Conservation (phyloP, 1,140 invertebrate species). For the Cherax destructor region DNA sequence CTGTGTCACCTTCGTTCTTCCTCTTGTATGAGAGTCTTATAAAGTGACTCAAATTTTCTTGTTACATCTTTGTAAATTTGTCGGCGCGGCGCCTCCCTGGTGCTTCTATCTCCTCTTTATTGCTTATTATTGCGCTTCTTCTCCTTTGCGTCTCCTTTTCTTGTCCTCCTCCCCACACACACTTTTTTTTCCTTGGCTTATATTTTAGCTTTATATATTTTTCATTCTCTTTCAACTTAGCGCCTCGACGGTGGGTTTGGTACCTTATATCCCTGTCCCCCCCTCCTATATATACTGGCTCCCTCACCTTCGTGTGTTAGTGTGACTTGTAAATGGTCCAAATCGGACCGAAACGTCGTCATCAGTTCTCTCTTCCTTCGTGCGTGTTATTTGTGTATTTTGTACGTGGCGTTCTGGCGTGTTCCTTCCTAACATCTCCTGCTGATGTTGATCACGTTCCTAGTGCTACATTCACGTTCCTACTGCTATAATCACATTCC, state of each 20-base stretch:
- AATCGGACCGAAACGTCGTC: too few species aligned
- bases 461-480: too few species aligned
- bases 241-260: background rate
- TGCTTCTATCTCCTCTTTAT: constrained; percentile 8
- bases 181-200: background rate
- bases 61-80: background rate
- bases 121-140: background rate
- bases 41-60: background rate
- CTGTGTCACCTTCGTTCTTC: background rate
- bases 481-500: too few species aligned
- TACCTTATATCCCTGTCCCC: too few species aligned
- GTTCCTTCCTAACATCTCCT: too few species aligned
- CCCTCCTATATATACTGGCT: too few species aligned
- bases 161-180: background rate
- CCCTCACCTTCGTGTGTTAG: too few species aligned
- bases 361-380: too few species aligned
- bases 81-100: background rate
- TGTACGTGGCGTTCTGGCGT: too few species aligned
- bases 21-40: background rate
- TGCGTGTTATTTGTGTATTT: too few species aligned
- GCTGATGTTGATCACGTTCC: too few species aligned
- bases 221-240: background rate
- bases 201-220: background rate
- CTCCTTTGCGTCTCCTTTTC: constrained; percentile 9
- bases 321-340: too few species aligned